Conservation (phyloP, 92 coral and sea anemone species). For the Heteractis magnifica region DNA sequence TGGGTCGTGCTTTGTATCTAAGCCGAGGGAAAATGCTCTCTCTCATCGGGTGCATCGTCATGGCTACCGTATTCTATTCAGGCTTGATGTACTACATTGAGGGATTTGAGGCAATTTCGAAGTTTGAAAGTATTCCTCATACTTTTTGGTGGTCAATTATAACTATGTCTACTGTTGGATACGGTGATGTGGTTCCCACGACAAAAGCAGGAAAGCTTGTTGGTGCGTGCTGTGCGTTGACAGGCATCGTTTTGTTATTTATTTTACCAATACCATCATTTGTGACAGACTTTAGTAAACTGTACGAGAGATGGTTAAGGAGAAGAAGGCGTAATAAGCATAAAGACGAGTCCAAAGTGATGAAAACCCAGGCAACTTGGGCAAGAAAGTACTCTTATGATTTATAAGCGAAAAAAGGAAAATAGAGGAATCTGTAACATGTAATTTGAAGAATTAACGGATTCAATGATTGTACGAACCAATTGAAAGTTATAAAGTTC, state of each 20-base stretch:
- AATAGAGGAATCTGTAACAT: no score
- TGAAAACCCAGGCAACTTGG: not conserved
- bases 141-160: conserved; percentile 83
- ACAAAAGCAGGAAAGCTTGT: conserved; percentile 70
- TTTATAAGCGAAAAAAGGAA: no score
- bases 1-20: conserved; percentile 72
- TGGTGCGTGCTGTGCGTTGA: conserved; percentile 70
- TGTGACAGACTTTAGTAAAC: conserved; percentile 71
- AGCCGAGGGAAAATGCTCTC: conserved; percentile 69
- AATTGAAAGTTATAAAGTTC: no score
- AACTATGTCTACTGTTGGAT: conserved; percentile 97
- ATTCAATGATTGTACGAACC: no score
- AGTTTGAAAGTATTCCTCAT: conserved; percentile 71
- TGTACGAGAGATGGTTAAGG: conserved; percentile 55
- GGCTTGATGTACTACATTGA: conserved; percentile 73
- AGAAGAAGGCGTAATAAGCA: conserved; percentile 5
- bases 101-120: conserved; percentile 34
- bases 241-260: conserved; percentile 69
- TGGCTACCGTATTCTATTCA: conserved; percentile 71
- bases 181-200: conserved; percentile 86
- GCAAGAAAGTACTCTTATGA: not conserved
- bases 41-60: conserved; percentile 59
- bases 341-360: not conserved
- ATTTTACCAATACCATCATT: conserved; percentile 89
- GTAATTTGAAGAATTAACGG: no score